Conservation (phyloP, 1,140 invertebrate species). For the Hylaeus volcanicus region DNA sequence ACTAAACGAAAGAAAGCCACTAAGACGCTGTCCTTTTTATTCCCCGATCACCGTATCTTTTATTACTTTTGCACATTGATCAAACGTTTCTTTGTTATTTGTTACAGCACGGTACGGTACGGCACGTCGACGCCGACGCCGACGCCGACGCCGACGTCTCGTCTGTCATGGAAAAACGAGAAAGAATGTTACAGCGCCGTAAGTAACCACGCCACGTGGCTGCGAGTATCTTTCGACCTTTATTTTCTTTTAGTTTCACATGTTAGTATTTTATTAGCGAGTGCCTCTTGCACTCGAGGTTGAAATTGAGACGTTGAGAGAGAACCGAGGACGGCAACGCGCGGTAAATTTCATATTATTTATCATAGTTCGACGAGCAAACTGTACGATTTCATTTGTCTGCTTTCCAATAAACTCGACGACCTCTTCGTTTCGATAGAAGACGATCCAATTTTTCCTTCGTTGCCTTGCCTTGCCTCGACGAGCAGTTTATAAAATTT, state of each 20-base stretch:
- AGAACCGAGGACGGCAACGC: background rate
- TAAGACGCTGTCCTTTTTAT: conserved; percentile 14
- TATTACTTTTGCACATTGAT: conserved; percentile 42
- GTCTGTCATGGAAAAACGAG: conserved; percentile 9
- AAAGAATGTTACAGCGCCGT: background rate
- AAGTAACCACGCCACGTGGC: conserved; percentile 15
- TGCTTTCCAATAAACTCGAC: conserved; percentile 39
- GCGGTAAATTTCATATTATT: conserved; percentile 53
- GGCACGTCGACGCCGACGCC: no score
- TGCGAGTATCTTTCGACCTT: background rate
- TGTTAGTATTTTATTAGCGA: conserved; percentile 10
- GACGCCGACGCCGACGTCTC: background rate
- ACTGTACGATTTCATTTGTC: conserved; percentile 56
- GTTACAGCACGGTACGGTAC: no score
- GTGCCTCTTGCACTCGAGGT: no score
- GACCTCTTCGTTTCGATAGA: background rate
- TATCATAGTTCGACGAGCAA: conserved; percentile 27
- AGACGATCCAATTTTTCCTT: conserved; percentile 36
- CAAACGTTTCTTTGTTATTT: conserved; percentile 37
- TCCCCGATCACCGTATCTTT: conserved; percentile 16
- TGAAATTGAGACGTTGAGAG: conserved; percentile 8
- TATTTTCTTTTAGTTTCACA: background rate
- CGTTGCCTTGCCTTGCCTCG: background rate
- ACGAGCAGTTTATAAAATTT: conserved; percentile 57
- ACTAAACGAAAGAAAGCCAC: conserved; percentile 29